Conservation (phyloP, 2,113 vertebrate genomes). For the Crotophaga sulcirostris region DNA sequence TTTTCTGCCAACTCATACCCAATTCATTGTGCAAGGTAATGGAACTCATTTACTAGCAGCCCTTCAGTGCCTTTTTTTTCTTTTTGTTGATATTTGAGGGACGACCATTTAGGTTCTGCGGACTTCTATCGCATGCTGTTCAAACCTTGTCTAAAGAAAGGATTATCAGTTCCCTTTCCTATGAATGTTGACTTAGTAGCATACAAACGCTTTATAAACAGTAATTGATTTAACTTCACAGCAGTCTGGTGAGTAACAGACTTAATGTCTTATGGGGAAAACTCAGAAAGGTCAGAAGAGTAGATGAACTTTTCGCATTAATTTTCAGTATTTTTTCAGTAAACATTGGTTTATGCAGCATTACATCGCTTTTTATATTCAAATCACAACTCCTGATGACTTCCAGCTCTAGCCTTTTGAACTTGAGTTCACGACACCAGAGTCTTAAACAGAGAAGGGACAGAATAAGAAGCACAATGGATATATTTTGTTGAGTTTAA, state of each 20-base stretch:
- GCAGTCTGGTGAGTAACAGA: not conserved
- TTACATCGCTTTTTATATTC: not conserved
- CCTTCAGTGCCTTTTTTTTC: not conserved
- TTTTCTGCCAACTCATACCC: not conserved
- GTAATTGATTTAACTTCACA: not conserved
- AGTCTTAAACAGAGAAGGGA: not conserved
- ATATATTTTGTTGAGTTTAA: not conserved
- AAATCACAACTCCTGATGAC: not conserved
- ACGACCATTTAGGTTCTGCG: not conserved
- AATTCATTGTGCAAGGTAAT: not conserved
- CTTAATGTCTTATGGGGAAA: not conserved
- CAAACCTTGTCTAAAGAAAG: not conserved
- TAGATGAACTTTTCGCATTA: not conserved
- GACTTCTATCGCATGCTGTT: not conserved
- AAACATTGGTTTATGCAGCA: not conserved
- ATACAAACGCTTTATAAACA: not conserved
- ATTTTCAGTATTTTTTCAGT: not conserved
- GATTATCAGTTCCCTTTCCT: not conserved
- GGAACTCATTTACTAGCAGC: not conserved
- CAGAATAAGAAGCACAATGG: not conserved
- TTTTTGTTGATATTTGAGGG: not conserved
- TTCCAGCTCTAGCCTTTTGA: not conserved
- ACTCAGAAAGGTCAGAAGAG: not conserved
- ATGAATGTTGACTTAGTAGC: not conserved
- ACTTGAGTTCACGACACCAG: not conserved